phyloP scores from a whole-genome alignment of 2,113 vertebrate genomes.

The Eulemur rufifrons region DNA sequence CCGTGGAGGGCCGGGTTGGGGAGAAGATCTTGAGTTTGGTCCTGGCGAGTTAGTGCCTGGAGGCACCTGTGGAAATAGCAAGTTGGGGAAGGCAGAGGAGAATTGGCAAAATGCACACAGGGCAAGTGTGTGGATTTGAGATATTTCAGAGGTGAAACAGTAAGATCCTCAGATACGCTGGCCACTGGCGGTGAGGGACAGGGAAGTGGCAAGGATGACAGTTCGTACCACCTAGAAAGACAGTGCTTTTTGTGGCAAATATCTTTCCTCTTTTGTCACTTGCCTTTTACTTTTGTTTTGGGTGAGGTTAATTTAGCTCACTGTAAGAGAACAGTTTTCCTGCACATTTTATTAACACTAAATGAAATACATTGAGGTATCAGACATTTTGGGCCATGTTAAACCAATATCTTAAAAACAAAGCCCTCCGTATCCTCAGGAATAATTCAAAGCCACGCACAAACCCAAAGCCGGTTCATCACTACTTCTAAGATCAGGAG shows the following conservation, averaged over 20 bases:
- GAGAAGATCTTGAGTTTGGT: background rate
- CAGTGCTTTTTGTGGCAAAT: background rate
- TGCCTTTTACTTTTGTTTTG: background rate
- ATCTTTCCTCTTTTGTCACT: background rate
- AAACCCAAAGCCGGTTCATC: background rate
- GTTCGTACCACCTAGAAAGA: background rate
- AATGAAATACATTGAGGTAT: background rate
- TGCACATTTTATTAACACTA: background rate
- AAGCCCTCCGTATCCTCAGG: background rate
- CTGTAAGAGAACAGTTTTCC: accelerated
- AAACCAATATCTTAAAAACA: background rate
- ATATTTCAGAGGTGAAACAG: background rate
- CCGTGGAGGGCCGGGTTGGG: accelerated
- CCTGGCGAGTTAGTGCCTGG: background rate
- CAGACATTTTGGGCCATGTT: background rate
- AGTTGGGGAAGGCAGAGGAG: background rate
- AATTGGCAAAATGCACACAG: accelerated
- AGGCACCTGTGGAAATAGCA: background rate
- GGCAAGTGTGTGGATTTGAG: background rate
- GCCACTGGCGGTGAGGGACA: background rate
- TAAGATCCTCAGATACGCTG: background rate
- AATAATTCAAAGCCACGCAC: accelerated
- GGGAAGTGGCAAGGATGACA: no score
- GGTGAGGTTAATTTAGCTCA: background rate
- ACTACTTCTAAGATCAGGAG: no score